Evolutionary conservation across 2,797 vertebrate genomes (phyloP).

Genomic region (Capromys pilorides): DNA sequence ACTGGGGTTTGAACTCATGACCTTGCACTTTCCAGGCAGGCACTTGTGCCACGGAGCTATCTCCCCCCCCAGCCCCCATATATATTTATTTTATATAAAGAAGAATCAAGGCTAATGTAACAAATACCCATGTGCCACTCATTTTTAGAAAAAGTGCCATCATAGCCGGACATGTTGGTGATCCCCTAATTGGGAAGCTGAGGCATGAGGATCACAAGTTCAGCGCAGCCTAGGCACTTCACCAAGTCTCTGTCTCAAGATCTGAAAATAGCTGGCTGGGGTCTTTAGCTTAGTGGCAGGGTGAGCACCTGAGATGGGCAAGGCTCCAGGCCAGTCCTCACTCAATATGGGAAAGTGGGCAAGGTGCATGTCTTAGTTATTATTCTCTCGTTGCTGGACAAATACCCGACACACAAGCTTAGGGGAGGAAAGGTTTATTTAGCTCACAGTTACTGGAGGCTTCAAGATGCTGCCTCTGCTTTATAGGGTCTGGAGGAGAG

Average conservation of each 20-base stretch:
- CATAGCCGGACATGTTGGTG: background rate
- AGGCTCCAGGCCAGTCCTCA: background rate
- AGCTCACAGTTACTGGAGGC: too few relatives aligned
- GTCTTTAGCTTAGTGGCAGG: background rate
- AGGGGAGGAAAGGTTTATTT: too few relatives aligned
- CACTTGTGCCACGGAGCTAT: too few relatives aligned
- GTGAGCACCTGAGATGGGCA: background rate
- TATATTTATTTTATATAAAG: background rate
- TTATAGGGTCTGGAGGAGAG: too few relatives aligned
- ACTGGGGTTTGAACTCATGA: too few relatives aligned
- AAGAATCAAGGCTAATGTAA: background rate
- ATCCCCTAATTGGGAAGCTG: background rate
- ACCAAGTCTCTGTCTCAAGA: background rate
- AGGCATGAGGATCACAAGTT: background rate
- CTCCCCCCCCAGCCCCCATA: background rate
- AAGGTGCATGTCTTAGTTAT: too few relatives aligned
- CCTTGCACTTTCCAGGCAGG: too few relatives aligned
- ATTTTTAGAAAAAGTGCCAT: background rate
- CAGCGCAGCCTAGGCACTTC: background rate
- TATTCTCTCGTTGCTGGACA: too few relatives aligned
- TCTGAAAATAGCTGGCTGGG: background rate
- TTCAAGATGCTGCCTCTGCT: too few relatives aligned
- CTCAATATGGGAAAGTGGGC: background rate
- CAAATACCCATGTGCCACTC: background rate
- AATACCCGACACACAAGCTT: too few relatives aligned